Conservation (phyloP, 2,888 invertebrate species). For the Sympetrum striolatum region DNA sequence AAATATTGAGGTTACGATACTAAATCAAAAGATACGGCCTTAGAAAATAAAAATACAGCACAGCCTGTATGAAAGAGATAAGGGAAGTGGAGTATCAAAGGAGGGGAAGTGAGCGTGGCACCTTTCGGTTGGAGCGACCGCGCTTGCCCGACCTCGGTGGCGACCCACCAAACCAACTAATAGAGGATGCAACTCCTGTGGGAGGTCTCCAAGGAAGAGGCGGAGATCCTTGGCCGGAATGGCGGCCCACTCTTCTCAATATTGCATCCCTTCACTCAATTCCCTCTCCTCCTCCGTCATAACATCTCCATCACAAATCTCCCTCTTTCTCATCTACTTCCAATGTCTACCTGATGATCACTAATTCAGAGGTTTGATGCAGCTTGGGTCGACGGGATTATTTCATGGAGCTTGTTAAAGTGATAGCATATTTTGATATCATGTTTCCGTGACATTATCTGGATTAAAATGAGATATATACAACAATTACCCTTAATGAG, state of each 20-base stretch:
- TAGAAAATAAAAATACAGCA: too few relatives aligned
- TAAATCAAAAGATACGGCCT: too few relatives aligned
- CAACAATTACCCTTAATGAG: too few relatives aligned
- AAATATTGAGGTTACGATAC: too few relatives aligned
- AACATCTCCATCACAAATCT: not conserved
- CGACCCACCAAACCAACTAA: constrained; percentile 17
- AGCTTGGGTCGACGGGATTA: not conserved
- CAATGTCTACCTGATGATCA: not conserved
- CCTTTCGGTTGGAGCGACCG: not conserved
- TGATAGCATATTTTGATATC: too few relatives aligned
- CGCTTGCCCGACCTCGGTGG: not conserved
- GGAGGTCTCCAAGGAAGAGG: not conserved
- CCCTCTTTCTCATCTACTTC: not conserved
- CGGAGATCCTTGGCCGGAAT: constrained; percentile 30
- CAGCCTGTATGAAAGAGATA: too few relatives aligned
- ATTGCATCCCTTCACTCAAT: constrained; percentile 28
- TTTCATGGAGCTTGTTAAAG: too few relatives aligned
- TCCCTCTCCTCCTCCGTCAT: not conserved
- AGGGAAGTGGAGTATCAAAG: not conserved
- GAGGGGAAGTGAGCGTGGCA: not conserved
- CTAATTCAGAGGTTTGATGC: not conserved
- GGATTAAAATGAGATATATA: too few relatives aligned
- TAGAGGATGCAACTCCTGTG: constrained; percentile 29
- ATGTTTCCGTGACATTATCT: too few relatives aligned
- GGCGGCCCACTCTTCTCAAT: constrained; percentile 30